Percentiles rank a stretch among this genome's conserved stretches.
Evolutionary conservation across 2,888 invertebrate genomes (phyloP).

Genomic region (Eupsilia transversa): DNA sequence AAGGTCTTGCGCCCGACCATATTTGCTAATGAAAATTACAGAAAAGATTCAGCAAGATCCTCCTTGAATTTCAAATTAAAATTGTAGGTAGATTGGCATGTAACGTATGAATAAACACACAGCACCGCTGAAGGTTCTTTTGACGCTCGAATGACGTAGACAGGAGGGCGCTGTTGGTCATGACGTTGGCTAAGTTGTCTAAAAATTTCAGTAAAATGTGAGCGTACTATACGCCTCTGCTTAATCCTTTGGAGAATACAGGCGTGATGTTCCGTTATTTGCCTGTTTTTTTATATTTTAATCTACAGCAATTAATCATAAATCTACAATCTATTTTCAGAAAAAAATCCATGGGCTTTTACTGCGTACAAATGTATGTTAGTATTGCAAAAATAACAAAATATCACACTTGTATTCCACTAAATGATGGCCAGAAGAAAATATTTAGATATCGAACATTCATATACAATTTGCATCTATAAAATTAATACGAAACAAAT

Average conservation of each 20-base stretch:
- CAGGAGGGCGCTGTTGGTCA: too few relatives aligned
- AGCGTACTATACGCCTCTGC: not conserved
- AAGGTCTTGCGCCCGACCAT: slow-evolving; percentile 67
- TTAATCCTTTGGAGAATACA: not conserved
- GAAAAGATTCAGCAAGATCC: slow-evolving; percentile 68
- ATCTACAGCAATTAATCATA: too few relatives aligned
- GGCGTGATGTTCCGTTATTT: not conserved
- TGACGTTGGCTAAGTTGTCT: not conserved
- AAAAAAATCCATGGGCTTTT: not conserved
- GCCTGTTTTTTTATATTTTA: too few relatives aligned
- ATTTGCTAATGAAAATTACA: slow-evolving; percentile 77
- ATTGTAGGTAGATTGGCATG: too few relatives aligned
- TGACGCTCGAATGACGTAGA: too few relatives aligned
- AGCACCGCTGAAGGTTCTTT: too few relatives aligned
- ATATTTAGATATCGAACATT: not conserved
- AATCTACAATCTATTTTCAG: not conserved
- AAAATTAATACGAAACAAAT: not conserved
- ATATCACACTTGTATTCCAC: not conserved
- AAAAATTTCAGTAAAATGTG: not conserved
- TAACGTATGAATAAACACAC: too few relatives aligned
- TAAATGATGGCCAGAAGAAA: not conserved
- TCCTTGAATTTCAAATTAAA: slow-evolving; percentile 64
- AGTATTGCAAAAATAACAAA: not conserved
- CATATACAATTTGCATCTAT: not conserved
- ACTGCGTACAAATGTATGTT: not conserved